Conservation (phyloP, 2,797 vertebrate species). For the Callimico goeldii region DNA sequence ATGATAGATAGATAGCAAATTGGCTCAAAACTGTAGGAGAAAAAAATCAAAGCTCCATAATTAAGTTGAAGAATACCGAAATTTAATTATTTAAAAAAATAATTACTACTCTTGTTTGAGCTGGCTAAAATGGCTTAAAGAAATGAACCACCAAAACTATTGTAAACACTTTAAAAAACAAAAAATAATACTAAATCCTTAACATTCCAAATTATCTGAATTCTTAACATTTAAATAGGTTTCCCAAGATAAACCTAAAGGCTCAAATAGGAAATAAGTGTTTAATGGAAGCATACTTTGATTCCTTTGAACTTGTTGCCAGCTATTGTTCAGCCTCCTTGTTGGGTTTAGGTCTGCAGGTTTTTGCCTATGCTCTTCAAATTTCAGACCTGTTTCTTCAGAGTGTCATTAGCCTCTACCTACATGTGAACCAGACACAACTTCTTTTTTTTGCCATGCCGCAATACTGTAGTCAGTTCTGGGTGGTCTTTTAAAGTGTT, state of each 20-base stretch:
- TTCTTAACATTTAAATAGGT: background rate
- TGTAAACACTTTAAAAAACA: background rate
- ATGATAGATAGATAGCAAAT: background rate
- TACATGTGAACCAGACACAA: background rate
- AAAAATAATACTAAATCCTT: background rate
- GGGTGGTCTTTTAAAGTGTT: background rate
- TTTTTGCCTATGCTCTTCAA: background rate
- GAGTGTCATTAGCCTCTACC: accelerated
- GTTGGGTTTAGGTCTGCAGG: background rate
- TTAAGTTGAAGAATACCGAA: background rate
- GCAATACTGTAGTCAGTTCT: background rate
- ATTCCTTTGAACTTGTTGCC: background rate
- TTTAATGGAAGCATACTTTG: background rate
- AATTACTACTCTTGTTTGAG: background rate
- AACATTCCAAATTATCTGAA: constrained; percentile 12
- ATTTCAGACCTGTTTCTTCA: background rate
- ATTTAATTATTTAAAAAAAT: constrained; percentile 38
- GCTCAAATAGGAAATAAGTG: background rate
- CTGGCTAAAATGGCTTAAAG: background rate
- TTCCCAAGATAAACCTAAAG: background rate
- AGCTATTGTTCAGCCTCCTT: background rate
- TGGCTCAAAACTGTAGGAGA: background rate
- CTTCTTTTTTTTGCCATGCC: background rate
- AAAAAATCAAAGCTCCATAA: background rate
- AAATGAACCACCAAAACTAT: background rate